A percentile compares a stretch with the other conserved stretches of the same genome.
Evolutionary conservation across 2,113 vertebrate species (phyloP).

Genomic region (Eptesicus fuscus): DNA sequence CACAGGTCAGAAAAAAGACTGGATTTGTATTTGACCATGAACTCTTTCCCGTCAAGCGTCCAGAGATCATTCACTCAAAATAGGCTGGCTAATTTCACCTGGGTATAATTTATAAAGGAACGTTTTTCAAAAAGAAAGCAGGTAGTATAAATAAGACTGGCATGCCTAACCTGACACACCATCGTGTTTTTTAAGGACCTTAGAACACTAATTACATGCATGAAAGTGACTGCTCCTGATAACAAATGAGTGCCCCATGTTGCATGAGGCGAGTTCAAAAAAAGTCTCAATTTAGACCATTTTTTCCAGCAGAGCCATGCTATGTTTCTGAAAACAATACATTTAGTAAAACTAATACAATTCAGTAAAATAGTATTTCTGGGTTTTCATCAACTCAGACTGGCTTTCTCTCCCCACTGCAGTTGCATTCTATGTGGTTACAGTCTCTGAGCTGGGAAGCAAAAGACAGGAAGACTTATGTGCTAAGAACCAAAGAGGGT

Average conservation of each 20-base stretch:
- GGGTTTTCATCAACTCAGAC: background rate
- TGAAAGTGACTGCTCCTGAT: background rate
- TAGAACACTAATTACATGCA: background rate
- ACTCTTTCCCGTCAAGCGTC: fast-evolving
- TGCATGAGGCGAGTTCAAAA: background rate
- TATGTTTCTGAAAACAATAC: background rate
- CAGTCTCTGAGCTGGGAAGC: background rate
- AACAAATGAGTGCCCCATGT: background rate
- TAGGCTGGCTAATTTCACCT: background rate
- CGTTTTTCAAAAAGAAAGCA: slow-evolving; percentile 32
- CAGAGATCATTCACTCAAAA: background rate
- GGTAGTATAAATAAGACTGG: background rate
- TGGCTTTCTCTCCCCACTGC: background rate
- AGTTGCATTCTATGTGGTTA: background rate
- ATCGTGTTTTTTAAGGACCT: background rate
- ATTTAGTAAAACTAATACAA: background rate
- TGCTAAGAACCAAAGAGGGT: background rate
- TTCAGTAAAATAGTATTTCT: background rate
- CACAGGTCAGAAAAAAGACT: background rate
- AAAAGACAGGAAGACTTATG: background rate
- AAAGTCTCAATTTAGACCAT: background rate
- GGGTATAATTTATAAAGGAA: slow-evolving; percentile 3
- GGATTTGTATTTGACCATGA: background rate
- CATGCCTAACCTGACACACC: background rate
- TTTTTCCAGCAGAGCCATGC: background rate